Conservation (phyloP, 2,888 invertebrate genomes). For the Andrena haemorrhoa region DNA sequence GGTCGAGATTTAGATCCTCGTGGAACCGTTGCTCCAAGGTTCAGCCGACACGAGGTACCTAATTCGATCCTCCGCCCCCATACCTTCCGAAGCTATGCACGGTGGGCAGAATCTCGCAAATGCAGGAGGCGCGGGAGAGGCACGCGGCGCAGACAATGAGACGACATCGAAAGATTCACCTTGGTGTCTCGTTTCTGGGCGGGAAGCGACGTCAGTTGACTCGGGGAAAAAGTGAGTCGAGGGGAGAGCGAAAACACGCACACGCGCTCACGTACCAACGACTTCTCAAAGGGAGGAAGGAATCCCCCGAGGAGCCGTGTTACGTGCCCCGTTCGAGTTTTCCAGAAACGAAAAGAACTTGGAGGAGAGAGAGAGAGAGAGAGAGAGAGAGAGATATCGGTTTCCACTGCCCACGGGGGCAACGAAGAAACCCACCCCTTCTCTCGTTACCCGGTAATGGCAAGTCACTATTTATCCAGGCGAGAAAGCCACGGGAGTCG, state of each 20-base stretch:
- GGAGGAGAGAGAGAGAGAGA: background rate
- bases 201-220: constrained; percentile 18
- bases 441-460: constrained; percentile 77
- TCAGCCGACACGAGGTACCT: too few relatives aligned
- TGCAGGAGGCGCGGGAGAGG: constrained; percentile 21
- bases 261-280: constrained; percentile 48
- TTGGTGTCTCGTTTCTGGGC: constrained; percentile 1
- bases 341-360: constrained; percentile 50
- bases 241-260: constrained; percentile 60
- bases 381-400: constrained; percentile 40
- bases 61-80: too few relatives aligned
- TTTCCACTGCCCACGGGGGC: constrained; percentile 42
- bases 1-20: too few relatives aligned
- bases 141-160: constrained; percentile 45
- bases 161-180: constrained; percentile 53
- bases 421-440: constrained; percentile 22
- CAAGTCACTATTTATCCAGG: constrained; percentile 74
- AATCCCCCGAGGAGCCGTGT: constrained; percentile 69
- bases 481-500: constrained; percentile 55
- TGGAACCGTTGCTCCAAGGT: too few relatives aligned
- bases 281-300: constrained; percentile 65
- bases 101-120: too few relatives aligned
- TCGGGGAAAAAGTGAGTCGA: constrained; percentile 47
- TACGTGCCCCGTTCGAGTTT: constrained; percentile 70
- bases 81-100: too few relatives aligned